Conservation (phyloP, 2,888 invertebrate genomes). For the Mystacides longicornis region DNA sequence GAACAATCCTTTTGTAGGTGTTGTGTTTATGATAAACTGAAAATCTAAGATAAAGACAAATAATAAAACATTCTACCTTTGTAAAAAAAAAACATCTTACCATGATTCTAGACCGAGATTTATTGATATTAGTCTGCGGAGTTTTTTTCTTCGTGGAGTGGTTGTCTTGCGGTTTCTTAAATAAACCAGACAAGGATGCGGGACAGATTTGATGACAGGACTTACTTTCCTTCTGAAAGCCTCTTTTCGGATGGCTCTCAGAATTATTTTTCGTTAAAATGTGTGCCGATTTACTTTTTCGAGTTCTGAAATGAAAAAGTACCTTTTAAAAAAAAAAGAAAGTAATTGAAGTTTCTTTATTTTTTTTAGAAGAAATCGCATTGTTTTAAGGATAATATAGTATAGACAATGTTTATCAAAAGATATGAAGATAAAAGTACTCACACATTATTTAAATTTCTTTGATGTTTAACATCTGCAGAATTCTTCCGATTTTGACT, state of each 20-base stretch:
- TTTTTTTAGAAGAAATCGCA: too few species aligned
- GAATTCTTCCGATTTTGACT: background rate
- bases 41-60: too few species aligned
- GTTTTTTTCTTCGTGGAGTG: background rate
- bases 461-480: background rate
- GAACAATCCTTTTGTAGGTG: too few species aligned
- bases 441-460: background rate
- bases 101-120: background rate
- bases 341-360: too few species aligned
- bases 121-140: background rate
- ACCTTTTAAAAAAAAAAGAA: background rate
- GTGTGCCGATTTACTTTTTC: background rate
- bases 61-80: too few species aligned
- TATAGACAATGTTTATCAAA: too few species aligned
- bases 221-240: background rate
- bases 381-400: too few species aligned
- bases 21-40: too few species aligned
- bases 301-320: background rate
- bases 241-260: background rate
- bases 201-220: background rate
- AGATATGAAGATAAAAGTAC: too few species aligned
- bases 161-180: background rate
- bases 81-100: too few species aligned
- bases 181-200: background rate
- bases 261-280: background rate